Base-by-base conservation (phyloP, 2,113 vertebrate species). In the Pedetes capensis region DNA sequence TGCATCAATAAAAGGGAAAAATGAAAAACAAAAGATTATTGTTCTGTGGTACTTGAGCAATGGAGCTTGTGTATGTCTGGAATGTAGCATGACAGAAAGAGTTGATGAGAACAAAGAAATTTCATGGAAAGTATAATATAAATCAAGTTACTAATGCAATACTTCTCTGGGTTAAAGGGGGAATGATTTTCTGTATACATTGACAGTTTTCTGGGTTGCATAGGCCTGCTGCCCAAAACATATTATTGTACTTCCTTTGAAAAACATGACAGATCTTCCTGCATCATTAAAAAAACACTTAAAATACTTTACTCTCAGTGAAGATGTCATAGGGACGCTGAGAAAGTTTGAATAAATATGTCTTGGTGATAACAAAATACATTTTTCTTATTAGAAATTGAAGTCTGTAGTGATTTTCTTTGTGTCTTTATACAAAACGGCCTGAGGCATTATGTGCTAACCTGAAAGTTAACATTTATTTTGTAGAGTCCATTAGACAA, bases 401-500 rank as follows among this genome's bases (percentile, higher is more conserved):
- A 83, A 81, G 94, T 76, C 29, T 81, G 0, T 55, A 66, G 27
- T 23, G n/a, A 51, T 90, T 87, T 87, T 51, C 29, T 92, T 87
- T 55, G 22, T 87, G 13, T 87, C 17, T 92, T 69, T 71, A 63
- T 84, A 34, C 57, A 81, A 95, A 90, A 71, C 4, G 89, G 32
- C 72, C 61, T 6, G 37, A 81, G 17, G 81, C 59, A 80, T 87
- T 84, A 39, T 63, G 25, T 76, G 10, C 64, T 85, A 64, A 69
- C 1, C 4, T 69, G 59, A 42, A 44, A 55, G 32, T 80, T 87
- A 68, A 84, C 27, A 51, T 44, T n/a, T 71, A 68, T 85, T 96
- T 95, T 57, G 86, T 84, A 68, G 55, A 81, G 55, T 90, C 37
- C 71, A 94, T 92, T 94, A 78, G 53, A 29, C 53, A 94, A 81